These are phyloP conservation scores for Acipenser oxyrinchus DNA, from an alignment of 2,797 vertebrate genomes.

Conservation along the genomic window DNA sequence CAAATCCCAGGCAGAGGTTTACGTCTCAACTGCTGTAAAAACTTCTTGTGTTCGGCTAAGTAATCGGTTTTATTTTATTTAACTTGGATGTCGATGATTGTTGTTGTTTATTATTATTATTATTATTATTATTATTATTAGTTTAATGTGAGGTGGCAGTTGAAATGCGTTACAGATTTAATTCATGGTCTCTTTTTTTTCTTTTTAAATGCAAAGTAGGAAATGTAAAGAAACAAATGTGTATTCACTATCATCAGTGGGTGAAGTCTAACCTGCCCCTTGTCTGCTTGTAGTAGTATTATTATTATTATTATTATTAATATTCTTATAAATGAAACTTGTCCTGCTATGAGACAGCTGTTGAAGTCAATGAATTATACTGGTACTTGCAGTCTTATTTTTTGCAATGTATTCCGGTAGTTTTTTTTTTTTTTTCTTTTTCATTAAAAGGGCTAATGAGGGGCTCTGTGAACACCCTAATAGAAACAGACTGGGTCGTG, in stretches of 20 bases:
- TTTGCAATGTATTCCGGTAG: slow-evolving; percentile 62
- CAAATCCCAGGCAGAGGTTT: background rate
- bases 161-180: too few relatives aligned
- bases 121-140: too few relatives aligned
- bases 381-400: slow-evolving; percentile 34
- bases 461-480: slow-evolving; percentile 11
- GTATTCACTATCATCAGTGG: slow-evolving; percentile 25
- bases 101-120: slow-evolving; percentile 22
- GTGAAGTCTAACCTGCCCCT: slow-evolving; percentile 45
- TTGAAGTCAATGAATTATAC: slow-evolving; percentile 28
- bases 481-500: too few relatives aligned
- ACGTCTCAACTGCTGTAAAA: slow-evolving; percentile 66
- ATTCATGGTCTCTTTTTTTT: slow-evolving; percentile 3
- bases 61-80: slow-evolving; percentile 55
- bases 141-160: too few relatives aligned
- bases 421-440: slow-evolving; percentile 64
- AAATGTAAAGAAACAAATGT: slow-evolving; percentile 40
- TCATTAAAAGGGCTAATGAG: slow-evolving; percentile 69
- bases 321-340: too few relatives aligned
- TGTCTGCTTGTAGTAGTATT: slow-evolving; percentile 41
- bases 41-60: slow-evolving; percentile 44
- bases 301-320: background rate
- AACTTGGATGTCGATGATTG: slow-evolving; percentile 47
- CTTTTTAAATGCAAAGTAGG: slow-evolving; percentile 51
- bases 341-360: slow-evolving; percentile 34